These are phyloP conservation scores for Synanthedon tipuliformis DNA, from an alignment of 2,888 invertebrate genomes.

Conservation along the genomic window DNA sequence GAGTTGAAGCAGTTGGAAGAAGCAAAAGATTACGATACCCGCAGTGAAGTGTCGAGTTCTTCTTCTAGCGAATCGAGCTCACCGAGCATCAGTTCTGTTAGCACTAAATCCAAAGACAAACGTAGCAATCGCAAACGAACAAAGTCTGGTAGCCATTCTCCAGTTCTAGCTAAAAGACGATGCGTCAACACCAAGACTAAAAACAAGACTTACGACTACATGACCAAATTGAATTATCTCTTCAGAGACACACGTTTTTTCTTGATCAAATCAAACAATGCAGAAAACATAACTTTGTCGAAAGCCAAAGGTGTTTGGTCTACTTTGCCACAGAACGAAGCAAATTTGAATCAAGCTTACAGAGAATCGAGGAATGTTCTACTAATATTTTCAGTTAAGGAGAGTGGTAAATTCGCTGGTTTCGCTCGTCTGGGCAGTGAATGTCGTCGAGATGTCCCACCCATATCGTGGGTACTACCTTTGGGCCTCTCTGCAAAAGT, in stretches of 20 bases:
- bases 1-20: conserved; percentile 83
- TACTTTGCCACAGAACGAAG: conserved; percentile 96
- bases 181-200: conserved; percentile 35
- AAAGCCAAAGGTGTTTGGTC: conserved; percentile 98
- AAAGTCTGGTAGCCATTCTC: conserved; percentile 52
- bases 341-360: conserved; percentile 94
- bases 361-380: conserved; percentile 93
- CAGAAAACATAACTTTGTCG: conserved; percentile 94
- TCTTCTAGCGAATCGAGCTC: conserved; percentile 78
- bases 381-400: conserved; percentile 96
- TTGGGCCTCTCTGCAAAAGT: conserved; percentile 93
- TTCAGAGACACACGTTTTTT: conserved; percentile 96
- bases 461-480: conserved; percentile 94
- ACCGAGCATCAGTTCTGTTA: conserved; percentile 83
- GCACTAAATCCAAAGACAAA: conserved; percentile 74
- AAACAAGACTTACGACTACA: conserved; percentile 82
- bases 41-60: conserved; percentile 90
- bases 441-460: conserved; percentile 88
- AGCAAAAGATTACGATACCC: conserved; percentile 81
- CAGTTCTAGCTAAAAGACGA: conserved; percentile 46
- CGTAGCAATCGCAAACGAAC: conserved; percentile 70
- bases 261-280: conserved; percentile 97
- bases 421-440: conserved; percentile 92
- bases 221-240: conserved; percentile 91
- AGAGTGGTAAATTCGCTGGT: conserved; percentile 95